Conservation (phyloP, 53 echinoderm and acorn worm genomes). For the Echinometra lucunter region DNA sequence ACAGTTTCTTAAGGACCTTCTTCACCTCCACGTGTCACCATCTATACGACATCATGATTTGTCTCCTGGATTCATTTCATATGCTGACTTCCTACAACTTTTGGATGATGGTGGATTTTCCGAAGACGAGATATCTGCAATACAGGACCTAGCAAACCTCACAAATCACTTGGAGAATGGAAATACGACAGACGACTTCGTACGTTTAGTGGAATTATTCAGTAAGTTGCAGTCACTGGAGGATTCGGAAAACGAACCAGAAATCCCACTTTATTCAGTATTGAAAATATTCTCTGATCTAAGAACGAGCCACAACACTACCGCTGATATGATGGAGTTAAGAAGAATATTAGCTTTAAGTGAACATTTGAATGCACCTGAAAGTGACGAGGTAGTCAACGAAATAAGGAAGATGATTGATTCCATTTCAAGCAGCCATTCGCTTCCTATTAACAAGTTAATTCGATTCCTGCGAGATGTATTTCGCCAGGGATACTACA, state of each 20-base stretch:
- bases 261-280: neutral
- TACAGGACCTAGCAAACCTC: slow-evolving; percentile 8
- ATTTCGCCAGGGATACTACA: neutral
- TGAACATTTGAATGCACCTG: neutral
- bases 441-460: neutral
- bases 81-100: neutral
- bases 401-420: neutral
- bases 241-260: neutral
- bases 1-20: neutral
- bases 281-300: neutral
- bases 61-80: neutral
- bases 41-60: neutral
- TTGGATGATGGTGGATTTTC: neutral
- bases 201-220: neutral
- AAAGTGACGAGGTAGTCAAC: neutral
- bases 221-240: neutral
- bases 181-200: neutral
- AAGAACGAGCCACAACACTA: neutral
- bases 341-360: neutral
- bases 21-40: neutral
- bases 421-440: neutral
- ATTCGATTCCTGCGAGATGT: neutral
- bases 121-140: neutral
- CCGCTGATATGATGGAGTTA: neutral
- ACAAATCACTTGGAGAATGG: neutral